A percentile compares a stretch with the other conserved stretches of the same genome.
These are phyloP conservation scores for Mythimna pallens DNA, from an alignment of 2,888 invertebrate species.

Conservation along the genomic window DNA sequence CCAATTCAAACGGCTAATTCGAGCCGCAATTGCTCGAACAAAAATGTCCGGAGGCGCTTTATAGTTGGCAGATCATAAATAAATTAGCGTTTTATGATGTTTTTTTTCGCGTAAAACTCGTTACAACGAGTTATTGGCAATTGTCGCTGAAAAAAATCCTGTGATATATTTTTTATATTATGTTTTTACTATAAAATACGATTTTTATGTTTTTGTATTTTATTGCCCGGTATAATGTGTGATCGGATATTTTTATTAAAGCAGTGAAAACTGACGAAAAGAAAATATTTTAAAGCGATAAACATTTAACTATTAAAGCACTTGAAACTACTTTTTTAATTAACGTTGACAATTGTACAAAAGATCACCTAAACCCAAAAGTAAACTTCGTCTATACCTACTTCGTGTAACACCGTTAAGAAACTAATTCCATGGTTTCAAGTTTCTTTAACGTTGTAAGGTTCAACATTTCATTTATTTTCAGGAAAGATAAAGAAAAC, in stretches of 20 bases:
- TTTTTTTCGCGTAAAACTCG: slow-evolving; percentile 68
- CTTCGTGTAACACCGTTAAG: too few species aligned
- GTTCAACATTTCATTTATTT: too few species aligned
- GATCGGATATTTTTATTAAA: slow-evolving; percentile 35
- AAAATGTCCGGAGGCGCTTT: slow-evolving; percentile 69
- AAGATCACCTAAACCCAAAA: not conserved
- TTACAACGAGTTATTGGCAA: slow-evolving; percentile 72
- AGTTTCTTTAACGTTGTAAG: too few species aligned
- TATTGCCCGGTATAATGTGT: slow-evolving; percentile 33
- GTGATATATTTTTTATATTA: slow-evolving; percentile 45
- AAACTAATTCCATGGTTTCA: too few species aligned
- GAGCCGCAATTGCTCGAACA: slow-evolving; percentile 75
- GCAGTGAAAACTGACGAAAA: not conserved
- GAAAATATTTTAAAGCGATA: not conserved
- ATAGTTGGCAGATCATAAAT: slow-evolving; percentile 82
- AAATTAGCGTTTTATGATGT: slow-evolving; percentile 73
- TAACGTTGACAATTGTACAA: not conserved
- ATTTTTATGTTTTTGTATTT: slow-evolving; percentile 53
- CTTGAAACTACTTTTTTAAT: not conserved
- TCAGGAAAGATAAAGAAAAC: too few species aligned
- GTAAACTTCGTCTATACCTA: too few species aligned
- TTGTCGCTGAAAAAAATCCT: slow-evolving; percentile 55
- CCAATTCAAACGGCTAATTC: slow-evolving; percentile 87
- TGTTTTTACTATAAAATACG: slow-evolving; percentile 36
- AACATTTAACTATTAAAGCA: not conserved